These are phyloP conservation scores for Drosophila takahashii DNA, from an alignment of 1,140 invertebrate genomes.

Conservation along the genomic window DNA sequence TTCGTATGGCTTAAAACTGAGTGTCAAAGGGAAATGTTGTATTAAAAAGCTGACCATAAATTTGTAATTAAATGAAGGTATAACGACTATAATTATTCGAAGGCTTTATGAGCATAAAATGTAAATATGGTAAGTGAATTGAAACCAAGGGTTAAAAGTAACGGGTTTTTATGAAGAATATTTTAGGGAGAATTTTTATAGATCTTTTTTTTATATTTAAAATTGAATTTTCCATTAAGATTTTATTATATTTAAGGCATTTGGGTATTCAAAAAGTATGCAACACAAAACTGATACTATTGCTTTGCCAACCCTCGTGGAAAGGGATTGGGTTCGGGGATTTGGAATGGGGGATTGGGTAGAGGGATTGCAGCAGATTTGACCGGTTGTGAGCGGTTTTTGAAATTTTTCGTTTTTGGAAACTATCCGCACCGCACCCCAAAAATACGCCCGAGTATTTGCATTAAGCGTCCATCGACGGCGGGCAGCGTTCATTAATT, in stretches of 20 bases:
- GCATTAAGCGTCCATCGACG: conserved; percentile 20
- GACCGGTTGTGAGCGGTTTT: conserved; percentile 61
- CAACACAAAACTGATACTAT: no score
- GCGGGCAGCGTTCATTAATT: conserved; percentile 68
- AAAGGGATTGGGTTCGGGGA: background rate
- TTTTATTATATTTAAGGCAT: no score
- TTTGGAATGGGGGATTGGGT: background rate
- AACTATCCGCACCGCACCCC: conserved; percentile 48
- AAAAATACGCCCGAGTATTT: conserved; percentile 43
- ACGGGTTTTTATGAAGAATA: no score
- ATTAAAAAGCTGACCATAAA: background rate
- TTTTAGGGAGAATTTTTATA: no score
- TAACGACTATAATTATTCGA: background rate
- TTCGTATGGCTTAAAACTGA: background rate
- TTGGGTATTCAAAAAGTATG: no score
- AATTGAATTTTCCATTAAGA: no score
- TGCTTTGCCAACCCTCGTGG: background rate
- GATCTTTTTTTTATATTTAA: no score
- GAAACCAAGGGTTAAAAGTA: no score
- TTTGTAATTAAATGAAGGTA: background rate
- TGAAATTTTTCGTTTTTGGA: conserved; percentile 28
- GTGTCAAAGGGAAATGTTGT: background rate
- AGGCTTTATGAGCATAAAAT: background rate
- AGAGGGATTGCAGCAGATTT: conserved; percentile 41
- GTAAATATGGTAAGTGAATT: no score